Evolutionary conservation across 2,113 vertebrate genomes (phyloP), one percentile per base, ranked within the genome.

Genomic region (Sebastes fasciatus): DNA sequence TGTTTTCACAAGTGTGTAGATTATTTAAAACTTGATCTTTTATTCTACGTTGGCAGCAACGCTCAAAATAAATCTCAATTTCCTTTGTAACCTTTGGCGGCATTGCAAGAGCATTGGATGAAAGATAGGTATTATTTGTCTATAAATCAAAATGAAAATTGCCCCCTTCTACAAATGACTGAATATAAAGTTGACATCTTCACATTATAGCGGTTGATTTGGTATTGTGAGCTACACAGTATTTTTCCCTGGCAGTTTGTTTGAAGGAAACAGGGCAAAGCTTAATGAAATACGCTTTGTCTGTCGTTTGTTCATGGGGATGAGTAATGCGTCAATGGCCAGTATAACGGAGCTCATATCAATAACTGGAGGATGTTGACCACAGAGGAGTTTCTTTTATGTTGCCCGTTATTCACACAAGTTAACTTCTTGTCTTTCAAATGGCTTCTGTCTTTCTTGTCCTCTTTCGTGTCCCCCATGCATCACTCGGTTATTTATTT

Each of bases 61-160:
- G 73, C 82, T 88, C 67, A 68, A 85, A 64, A 95, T 94, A 91
- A 94, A 94, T 94, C 92, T 91, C 73, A 69, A 88, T 94, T 91
- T 90, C 85, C 83, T 80, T 87, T 91, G 88, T 94, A 94, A 94
- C 93, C 90, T 94, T 93, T 92, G 87, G 90, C 85, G 69, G 88
- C 78, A 83, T 70, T 11, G 75, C 87, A 80, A 79, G 88, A 95
- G 81, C 84, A 93, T 92, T 89, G 89, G 93, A 95, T 96, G 92
- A 96, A 95, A 95, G 94, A 96, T 94, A 94, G 92, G 79, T 74
- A 85, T 93, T 94, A 88, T 94, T 92, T 91, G 88, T 94, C 93
- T 88, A 93, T 97, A 95, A 96, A 96, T 96, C 96, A 94, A 88
- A 95, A 93, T 94, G 90, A 94, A 96, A 94, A 95, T 65, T 82